These are phyloP conservation scores for Anomalospiza imberbis DNA, from an alignment of 2,797 vertebrate species.

Conservation along the genomic window DNA sequence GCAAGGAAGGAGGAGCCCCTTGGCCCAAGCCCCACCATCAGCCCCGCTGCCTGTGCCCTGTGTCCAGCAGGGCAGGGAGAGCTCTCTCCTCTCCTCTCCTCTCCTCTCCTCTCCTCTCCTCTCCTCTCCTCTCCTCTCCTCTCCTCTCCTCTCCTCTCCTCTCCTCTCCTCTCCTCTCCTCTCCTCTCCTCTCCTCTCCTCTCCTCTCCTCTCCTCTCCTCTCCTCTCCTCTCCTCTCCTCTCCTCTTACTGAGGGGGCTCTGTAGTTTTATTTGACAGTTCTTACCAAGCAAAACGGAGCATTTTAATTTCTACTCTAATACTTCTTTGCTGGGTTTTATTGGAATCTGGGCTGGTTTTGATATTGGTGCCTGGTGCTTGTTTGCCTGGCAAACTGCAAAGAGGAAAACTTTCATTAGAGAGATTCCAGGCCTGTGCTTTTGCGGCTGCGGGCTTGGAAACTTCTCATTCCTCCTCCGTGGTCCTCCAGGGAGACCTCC, in stretches of 20 bases:
- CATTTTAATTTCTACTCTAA: neutral
- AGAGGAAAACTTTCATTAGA: conserved; percentile 49
- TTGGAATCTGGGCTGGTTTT: conserved; percentile 38
- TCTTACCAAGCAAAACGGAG: neutral
- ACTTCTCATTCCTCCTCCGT: neutral
- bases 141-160: neutral
- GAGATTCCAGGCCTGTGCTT: conserved; percentile 38
- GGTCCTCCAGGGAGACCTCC: conserved; percentile 47
- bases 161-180: neutral
- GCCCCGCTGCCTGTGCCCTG: fast-evolving
- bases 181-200: neutral
- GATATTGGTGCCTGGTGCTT: conserved; percentile 41
- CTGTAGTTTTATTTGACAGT: neutral
- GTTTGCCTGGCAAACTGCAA: conserved; percentile 42
- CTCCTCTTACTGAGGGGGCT: neutral
- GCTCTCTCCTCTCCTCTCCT: neutral
- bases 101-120: neutral
- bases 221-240: too few relatives aligned
- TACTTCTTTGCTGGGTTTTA: conserved; percentile 36
- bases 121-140: neutral
- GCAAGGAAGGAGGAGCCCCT: neutral
- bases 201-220: too few relatives aligned
- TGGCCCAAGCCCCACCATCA: neutral
- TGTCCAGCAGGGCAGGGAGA: neutral
- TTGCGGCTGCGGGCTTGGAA: conserved; percentile 49